Base-by-base conservation (phyloP, 2,113 vertebrate genomes). In the Cricetomys ansorgei region DNA sequence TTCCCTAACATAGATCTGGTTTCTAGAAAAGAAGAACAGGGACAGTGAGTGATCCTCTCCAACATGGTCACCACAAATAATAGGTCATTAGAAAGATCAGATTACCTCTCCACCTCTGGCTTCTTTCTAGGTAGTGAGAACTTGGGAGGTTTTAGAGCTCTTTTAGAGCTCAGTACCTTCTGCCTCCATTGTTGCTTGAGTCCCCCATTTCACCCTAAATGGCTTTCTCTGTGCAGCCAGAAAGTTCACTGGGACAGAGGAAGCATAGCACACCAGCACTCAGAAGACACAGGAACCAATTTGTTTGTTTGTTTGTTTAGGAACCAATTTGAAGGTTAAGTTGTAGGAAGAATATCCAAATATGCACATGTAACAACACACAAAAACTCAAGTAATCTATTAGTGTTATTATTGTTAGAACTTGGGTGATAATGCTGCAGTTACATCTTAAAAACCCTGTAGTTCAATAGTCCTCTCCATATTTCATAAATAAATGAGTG, bases 231-330 rank as follows among this genome's bases (percentile, higher is more conserved):
- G 8, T 16, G 11, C 21, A 73, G 40, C 70, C 59, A 57, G 67
- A 70, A 77, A 45, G 57, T 8, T 12, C 15, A 10, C 3, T 0
- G 5, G 7, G 10, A 1, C n/a, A 45, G 9, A 65, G 40, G 1
- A 50, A 16, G 34, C 12, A 8, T 34, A 10, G 4, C 19, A 4
- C 1, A 67, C 8, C 64, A 72, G 80, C 0, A 19, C 67, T 27
- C 9, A 86, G 48, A 83, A 70, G 37, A 62, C 55, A 34, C 73
- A 11, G 72, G n/a, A n/a, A n/a, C n/a, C n/a, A n/a, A n/a, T n/a
- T n/a, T n/a, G n/a, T n/a, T n/a, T n/a, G n/a, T n/a, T n/a, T 59
- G n/a, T 64, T 85, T 89, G 69, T 9, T 89, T 84, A 27, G 29
- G 81, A 92, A 64, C 12, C 34, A 77, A 45, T 19, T 50, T 8